These are phyloP conservation scores for Buphagus erythrorhynchus DNA, from an alignment of 2,797 vertebrate genomes.

Conservation along the genomic window DNA sequence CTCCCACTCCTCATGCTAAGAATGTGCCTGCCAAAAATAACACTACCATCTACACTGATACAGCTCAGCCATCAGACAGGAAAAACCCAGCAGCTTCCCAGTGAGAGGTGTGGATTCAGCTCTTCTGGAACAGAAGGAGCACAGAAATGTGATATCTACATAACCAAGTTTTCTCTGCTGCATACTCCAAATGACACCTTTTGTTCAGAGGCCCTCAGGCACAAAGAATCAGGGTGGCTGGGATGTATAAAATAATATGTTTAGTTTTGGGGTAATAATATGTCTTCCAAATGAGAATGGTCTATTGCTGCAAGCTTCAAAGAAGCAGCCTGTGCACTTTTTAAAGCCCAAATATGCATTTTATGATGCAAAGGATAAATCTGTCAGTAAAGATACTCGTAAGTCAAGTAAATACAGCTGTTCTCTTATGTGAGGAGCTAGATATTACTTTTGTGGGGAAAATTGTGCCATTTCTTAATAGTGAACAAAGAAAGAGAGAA, in stretches of 20 bases:
- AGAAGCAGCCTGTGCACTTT: conserved; percentile 17
- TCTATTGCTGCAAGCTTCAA: conserved; percentile 18
- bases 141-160: neutral
- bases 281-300: conserved; percentile 33
- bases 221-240: neutral
- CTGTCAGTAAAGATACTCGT: conserved; percentile 29
- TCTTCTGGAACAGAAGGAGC: conserved; percentile 10
- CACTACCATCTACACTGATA: neutral
- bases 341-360: conserved; percentile 52
- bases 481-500: neutral
- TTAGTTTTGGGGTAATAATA: conserved; percentile 44
- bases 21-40: neutral
- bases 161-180: conserved; percentile 30
- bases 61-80: neutral
- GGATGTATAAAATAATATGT: conserved; percentile 24
- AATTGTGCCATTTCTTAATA: neutral
- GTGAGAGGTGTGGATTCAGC: neutral
- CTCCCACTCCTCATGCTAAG: neutral
- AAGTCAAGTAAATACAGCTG: conserved; percentile 50
- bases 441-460: neutral
- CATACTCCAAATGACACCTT: conserved; percentile 36
- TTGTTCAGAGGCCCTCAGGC: conserved; percentile 29
- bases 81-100: neutral
- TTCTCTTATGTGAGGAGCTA: neutral
- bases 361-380: conserved; percentile 54